Conservation (phyloP, 2,888 invertebrate species). For the Eupithecia abbreviata region DNA sequence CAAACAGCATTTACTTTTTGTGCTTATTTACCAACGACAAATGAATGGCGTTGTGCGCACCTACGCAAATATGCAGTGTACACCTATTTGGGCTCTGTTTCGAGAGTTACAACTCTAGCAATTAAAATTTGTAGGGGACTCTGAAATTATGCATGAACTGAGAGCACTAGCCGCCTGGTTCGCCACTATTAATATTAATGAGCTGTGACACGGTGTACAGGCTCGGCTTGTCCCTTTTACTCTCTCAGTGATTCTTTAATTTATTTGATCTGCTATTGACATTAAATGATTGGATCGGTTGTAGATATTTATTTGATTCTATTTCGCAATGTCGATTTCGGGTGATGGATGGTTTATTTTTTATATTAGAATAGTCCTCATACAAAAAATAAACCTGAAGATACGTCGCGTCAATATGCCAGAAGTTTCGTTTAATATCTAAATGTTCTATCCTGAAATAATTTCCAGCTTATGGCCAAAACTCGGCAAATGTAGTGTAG, state of each 20-base stretch:
- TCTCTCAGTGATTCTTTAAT: neutral
- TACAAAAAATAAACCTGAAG: neutral
- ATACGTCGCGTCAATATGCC: neutral
- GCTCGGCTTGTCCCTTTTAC: constrained; percentile 39
- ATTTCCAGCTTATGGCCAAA: neutral
- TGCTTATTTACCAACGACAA: constrained; percentile 48
- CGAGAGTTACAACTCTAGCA: constrained; percentile 66
- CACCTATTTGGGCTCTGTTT: constrained; percentile 48
- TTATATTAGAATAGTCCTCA: too few relatives aligned
- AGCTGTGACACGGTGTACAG: constrained; percentile 73
- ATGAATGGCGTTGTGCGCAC: constrained; percentile 32
- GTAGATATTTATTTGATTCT: neutral
- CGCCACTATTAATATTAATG: constrained; percentile 80
- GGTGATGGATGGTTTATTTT: neutral
- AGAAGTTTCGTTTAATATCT: neutral
- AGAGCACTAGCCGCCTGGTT: constrained; percentile 67
- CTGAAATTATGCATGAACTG: constrained; percentile 78
- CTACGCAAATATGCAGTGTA: neutral
- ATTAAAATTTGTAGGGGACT: constrained; percentile 75
- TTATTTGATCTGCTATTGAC: neutral
- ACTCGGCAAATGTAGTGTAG: too few relatives aligned
- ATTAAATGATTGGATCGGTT: neutral
- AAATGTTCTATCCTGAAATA: neutral
- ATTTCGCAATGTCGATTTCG: neutral
- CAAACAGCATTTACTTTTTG: constrained; percentile 42